A percentile compares a stretch with the other conserved stretches of the same genome.
Evolutionary conservation across 2,113 vertebrate species (phyloP).

Genomic region (Triplophysa siluroides): DNA sequence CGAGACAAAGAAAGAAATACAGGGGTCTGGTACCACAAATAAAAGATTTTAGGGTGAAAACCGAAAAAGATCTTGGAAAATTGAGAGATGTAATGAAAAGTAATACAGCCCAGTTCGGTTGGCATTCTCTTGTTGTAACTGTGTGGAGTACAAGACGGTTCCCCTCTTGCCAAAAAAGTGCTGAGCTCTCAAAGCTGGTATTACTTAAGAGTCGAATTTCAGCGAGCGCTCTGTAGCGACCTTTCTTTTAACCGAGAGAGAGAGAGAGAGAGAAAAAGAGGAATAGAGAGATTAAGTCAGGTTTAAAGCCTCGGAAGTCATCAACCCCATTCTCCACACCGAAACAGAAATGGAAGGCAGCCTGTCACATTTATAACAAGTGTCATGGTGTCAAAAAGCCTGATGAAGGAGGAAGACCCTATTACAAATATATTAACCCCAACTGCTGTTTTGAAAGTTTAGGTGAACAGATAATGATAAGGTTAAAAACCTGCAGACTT

Average conservation of each 20-base stretch:
- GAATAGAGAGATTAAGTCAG: background rate
- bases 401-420: background rate
- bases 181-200: slow-evolving; percentile 52
- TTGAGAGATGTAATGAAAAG: slow-evolving; percentile 34
- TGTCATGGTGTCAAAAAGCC: slow-evolving; percentile 25
- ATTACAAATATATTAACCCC: background rate
- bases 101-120: slow-evolving; percentile 23
- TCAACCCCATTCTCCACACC: slow-evolving; percentile 21
- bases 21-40: slow-evolving; percentile 6
- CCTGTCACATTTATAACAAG: slow-evolving; percentile 44
- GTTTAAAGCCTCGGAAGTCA: slow-evolving; percentile 34
- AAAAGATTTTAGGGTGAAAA: background rate
- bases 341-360: slow-evolving; percentile 31
- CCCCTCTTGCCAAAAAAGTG: slow-evolving; percentile 51
- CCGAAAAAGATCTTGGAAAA: background rate
- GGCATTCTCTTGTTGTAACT: slow-evolving; percentile 42
- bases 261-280: background rate
- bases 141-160: slow-evolving; percentile 25
- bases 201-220: slow-evolving; percentile 57
- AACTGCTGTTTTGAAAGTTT: slow-evolving; percentile 1
- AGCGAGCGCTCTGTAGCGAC: slow-evolving; percentile 37
- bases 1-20: background rate
- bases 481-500: background rate
- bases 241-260: slow-evolving; percentile 16
- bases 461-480: background rate